phyloP scores from a whole-genome alignment of 2,888 invertebrate genomes.

The Eilema sororculum region DNA sequence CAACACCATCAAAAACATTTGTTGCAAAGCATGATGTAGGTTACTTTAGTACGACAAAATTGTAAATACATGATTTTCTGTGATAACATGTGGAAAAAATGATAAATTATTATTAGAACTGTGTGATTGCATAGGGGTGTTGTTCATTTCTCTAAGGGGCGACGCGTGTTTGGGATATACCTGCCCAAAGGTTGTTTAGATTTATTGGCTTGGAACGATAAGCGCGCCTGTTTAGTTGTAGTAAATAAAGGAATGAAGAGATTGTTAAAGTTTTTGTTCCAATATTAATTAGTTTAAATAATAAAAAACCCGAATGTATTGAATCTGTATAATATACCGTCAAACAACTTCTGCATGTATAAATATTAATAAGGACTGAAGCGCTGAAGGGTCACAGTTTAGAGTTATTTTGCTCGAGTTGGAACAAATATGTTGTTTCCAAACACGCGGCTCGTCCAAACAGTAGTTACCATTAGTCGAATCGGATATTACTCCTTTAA shows the following conservation, averaged over 20 bases:
- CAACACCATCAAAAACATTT: slow-evolving; percentile 71
- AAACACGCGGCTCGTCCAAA: slow-evolving; percentile 60
- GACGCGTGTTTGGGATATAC: slow-evolving; percentile 70
- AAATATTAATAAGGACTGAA: slow-evolving; percentile 21
- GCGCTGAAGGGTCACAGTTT: slow-evolving; percentile 21
- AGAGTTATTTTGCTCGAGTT: slow-evolving; percentile 26
- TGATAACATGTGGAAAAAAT: slow-evolving; percentile 85
- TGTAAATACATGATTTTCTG: slow-evolving; percentile 88
- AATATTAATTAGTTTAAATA: slow-evolving; percentile 33
- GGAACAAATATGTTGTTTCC: slow-evolving; percentile 42
- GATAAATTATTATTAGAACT: slow-evolving; percentile 83
- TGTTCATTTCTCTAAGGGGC: slow-evolving; percentile 77
- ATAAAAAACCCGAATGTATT: slow-evolving; percentile 12
- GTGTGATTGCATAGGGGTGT: slow-evolving; percentile 85
- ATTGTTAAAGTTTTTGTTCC: slow-evolving; percentile 33
- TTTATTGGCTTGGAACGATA: slow-evolving; percentile 33
- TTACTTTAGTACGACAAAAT: slow-evolving; percentile 85
- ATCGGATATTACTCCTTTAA: slow-evolving; percentile 67
- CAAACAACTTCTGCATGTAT: slow-evolving; percentile 18
- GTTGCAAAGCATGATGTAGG: slow-evolving; percentile 81
- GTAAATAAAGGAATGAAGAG: slow-evolving; percentile 16
- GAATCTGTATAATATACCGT: slow-evolving; percentile 21
- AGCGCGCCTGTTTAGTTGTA: slow-evolving; percentile 35
- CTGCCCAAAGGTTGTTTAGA: slow-evolving; percentile 39
- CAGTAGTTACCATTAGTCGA: slow-evolving; percentile 64